Conservation (phyloP, 1,140 invertebrate species). For the Trichonephila clavata region DNA sequence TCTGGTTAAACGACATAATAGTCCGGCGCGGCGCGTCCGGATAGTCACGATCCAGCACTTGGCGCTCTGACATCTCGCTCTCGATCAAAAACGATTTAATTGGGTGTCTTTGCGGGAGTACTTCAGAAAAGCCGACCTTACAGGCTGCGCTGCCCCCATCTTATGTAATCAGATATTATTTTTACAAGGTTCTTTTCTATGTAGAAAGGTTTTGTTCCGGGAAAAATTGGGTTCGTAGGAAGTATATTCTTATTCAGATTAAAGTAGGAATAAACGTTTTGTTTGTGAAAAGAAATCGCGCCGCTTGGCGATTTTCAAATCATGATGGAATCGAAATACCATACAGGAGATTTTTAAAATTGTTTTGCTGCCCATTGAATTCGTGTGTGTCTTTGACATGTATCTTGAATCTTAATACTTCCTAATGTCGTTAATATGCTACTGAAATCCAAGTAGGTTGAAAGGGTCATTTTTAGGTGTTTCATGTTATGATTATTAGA, state of each 20-base stretch:
- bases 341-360: no score
- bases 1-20: slow-evolving; percentile 62
- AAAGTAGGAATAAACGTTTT: no score
- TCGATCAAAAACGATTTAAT: slow-evolving; percentile 69
- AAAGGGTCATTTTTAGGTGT: no score
- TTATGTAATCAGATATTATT: neutral
- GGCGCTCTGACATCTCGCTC: slow-evolving; percentile 26
- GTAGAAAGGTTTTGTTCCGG: neutral
- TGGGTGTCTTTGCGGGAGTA: slow-evolving; percentile 39
- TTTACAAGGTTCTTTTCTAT: neutral
- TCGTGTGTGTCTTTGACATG: no score
- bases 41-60: slow-evolving; percentile 71
- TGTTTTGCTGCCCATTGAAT: no score
- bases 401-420: no score
- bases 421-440: no score
- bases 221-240: neutral
- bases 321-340: no score
- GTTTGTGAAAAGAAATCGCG: no score
- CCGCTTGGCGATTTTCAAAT: no score
- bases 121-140: neutral
- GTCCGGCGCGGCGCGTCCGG: slow-evolving; percentile 6
- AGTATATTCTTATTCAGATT: neutral
- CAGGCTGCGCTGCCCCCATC: neutral
- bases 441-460: no score
- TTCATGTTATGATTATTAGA: no score